Percentiles rank a stretch among this genome's conserved stretches.
Evolutionary conservation across 2,888 invertebrate species (phyloP).

Genomic region (Rhogogaster chlorosoma): DNA sequence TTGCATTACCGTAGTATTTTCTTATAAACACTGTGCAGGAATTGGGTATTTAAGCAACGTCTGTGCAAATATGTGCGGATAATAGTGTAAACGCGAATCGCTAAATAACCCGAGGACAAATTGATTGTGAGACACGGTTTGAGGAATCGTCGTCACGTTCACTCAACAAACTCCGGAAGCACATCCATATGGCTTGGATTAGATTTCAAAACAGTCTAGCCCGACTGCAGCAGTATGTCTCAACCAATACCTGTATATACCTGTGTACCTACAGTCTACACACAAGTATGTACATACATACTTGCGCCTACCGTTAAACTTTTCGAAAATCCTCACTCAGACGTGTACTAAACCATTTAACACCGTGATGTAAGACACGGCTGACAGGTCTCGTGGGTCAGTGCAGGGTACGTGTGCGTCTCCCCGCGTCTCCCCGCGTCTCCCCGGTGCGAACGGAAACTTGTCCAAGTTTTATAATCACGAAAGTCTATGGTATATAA

Average conservation of each 20-base stretch:
- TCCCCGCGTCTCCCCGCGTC: too few relatives aligned
- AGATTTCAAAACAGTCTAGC: slow-evolving; percentile 38
- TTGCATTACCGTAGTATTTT: background rate
- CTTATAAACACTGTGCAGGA: background rate
- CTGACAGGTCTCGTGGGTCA: background rate
- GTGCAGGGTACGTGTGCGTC: too few relatives aligned
- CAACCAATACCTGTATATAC: background rate
- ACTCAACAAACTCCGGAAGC: slow-evolving; percentile 44
- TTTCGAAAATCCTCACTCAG: slow-evolving; percentile 10
- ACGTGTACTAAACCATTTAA: background rate
- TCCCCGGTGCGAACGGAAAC: too few relatives aligned
- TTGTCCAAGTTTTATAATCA: too few relatives aligned
- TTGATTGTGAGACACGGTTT: slow-evolving; percentile 17
- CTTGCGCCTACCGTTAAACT: background rate
- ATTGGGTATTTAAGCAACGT: background rate
- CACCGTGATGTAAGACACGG: background rate
- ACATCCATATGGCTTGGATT: slow-evolving; percentile 39
- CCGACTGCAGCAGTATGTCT: background rate
- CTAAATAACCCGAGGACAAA: slow-evolving; percentile 23
- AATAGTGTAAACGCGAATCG: background rate
- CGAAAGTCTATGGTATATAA: too few relatives aligned
- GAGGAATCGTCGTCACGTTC: slow-evolving; percentile 14
- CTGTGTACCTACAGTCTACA: background rate
- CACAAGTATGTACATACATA: background rate
- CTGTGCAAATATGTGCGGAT: slow-evolving; percentile 13